Conservation (phyloP, 2,797 vertebrate species). For the Trichosurus vulpecula region DNA sequence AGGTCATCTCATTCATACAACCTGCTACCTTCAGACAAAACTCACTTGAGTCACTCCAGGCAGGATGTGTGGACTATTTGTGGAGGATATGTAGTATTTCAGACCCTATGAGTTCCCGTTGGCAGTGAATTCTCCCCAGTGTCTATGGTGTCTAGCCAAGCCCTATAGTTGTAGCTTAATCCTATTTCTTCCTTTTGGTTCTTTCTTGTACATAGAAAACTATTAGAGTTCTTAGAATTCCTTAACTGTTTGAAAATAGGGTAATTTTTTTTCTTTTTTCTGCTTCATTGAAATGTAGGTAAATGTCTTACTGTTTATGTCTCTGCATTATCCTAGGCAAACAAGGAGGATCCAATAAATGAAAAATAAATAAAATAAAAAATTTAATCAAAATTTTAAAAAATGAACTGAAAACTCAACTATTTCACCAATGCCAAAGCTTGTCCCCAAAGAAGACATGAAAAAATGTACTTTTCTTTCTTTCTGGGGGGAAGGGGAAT, state of each 20-base stretch:
- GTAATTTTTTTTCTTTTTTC: neutral
- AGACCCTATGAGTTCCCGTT: neutral
- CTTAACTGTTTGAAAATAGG: neutral
- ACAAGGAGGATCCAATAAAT: neutral
- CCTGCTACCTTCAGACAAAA: neutral
- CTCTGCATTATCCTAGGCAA: neutral
- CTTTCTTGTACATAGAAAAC: slow-evolving; percentile 14
- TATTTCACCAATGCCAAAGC: neutral
- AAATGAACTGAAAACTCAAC: neutral
- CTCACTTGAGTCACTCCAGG: neutral
- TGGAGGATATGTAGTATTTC: neutral
- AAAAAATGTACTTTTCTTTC: neutral
- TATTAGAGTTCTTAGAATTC: slow-evolving; percentile 16
- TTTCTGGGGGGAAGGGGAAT: neutral
- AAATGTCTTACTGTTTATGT: neutral
- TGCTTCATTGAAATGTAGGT: slow-evolving; percentile 15
- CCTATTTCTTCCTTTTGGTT: neutral
- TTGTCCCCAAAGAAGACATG: neutral
- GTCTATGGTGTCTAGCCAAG: neutral
- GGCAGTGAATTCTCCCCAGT: neutral
- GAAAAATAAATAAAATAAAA: neutral
- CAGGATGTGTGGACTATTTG: neutral
- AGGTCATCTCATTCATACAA: neutral
- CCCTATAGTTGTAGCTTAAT: neutral
- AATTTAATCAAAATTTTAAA: neutral